Evolutionary conservation across 2,113 vertebrate genomes (phyloP).

Genomic region (Clarias magur): DNA sequence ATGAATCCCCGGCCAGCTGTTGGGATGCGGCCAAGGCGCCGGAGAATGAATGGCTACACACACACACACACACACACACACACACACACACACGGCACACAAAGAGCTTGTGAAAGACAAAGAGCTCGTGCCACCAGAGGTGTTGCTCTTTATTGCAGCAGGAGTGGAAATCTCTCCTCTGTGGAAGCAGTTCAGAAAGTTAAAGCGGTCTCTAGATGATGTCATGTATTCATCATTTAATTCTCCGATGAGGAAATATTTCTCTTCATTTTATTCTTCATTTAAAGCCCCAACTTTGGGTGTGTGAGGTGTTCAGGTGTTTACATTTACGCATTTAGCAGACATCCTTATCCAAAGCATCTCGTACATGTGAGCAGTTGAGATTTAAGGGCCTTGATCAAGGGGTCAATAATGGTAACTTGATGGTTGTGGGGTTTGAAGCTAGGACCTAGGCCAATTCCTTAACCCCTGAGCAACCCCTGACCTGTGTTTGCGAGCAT

Average conservation of each 20-base stretch:
- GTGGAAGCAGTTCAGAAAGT: slow-evolving; percentile 24
- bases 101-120: slow-evolving; percentile 40
- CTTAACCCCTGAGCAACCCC: too few relatives aligned
- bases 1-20: slow-evolving; percentile 64
- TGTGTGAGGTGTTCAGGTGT: neutral
- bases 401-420: too few relatives aligned
- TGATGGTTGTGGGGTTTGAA: too few relatives aligned
- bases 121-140: slow-evolving; percentile 40
- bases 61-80: slow-evolving; percentile 21
- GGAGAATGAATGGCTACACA: slow-evolving; percentile 31
- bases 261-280: neutral
- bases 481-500: too few relatives aligned
- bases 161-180: slow-evolving; percentile 7
- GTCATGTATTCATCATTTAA: slow-evolving; percentile 7
- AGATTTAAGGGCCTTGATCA: too few relatives aligned
- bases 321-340: neutral
- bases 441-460: too few relatives aligned
- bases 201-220: neutral
- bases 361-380: too few relatives aligned
- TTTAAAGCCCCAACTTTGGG: neutral
- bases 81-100: slow-evolving; percentile 12
- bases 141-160: slow-evolving; percentile 40
- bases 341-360: too few relatives aligned
- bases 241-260: slow-evolving; percentile 1
- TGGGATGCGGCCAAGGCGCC: slow-evolving; percentile 54